These are phyloP conservation scores for Colossoma macropomum DNA, from an alignment of 2,113 vertebrate genomes.

Conservation along the genomic window DNA sequence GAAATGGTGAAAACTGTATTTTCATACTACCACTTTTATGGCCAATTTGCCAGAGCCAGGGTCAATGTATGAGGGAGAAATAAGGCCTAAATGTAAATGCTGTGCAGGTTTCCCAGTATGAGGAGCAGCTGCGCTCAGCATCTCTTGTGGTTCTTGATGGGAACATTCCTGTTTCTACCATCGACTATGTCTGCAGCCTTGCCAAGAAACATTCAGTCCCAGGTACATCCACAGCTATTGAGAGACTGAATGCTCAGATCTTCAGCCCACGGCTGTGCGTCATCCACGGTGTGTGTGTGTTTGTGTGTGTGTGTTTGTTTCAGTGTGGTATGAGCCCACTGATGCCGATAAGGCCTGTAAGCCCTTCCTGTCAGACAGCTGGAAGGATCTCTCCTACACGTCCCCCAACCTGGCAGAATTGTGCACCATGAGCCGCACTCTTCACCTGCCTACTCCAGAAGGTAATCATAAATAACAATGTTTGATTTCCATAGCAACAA, in stretches of 20 bases:
- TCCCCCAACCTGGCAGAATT: conserved; percentile 89
- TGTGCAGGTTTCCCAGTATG: conserved; percentile 84
- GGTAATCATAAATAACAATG: conserved; percentile 71
- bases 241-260: not conserved
- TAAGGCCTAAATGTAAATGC: not conserved
- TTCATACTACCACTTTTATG: not conserved
- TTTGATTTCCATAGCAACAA: not conserved
- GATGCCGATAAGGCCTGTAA: conserved; percentile 86
- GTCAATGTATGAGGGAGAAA: not conserved
- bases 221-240: conserved; percentile 68
- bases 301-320: conserved; percentile 51
- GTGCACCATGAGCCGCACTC: conserved; percentile 81
- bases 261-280: not conserved
- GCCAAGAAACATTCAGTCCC: conserved; percentile 77
- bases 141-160: conserved; percentile 86
- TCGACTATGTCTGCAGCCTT: conserved; percentile 85
- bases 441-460: conserved; percentile 79
- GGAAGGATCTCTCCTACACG: conserved; percentile 83
- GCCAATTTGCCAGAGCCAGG: not conserved
- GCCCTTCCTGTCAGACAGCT: conserved; percentile 88
- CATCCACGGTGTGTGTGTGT: conserved; percentile 18
- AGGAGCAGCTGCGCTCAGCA: conserved; percentile 78
- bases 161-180: conserved; percentile 85
- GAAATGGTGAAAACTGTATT: too few relatives aligned
- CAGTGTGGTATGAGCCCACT: conserved; percentile 92